Base-by-base conservation (phyloP, 2,113 vertebrate genomes). In the Zapornia atra region DNA sequence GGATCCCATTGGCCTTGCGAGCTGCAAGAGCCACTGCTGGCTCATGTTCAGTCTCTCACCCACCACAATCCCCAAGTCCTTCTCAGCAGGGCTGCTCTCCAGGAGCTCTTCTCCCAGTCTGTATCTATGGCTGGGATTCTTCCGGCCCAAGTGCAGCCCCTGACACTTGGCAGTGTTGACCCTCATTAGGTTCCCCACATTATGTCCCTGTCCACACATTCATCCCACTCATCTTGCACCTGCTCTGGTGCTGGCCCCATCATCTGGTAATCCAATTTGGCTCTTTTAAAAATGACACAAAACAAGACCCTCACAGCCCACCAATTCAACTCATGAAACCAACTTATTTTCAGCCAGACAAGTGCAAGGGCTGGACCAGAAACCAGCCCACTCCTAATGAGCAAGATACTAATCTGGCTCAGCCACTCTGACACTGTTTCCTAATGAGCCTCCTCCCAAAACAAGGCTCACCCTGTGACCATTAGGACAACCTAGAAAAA, bases 281-380 rank as follows among this genome's bases (percentile, higher is more conserved):
- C 8, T 53, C 73, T 87, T 87, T 60, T 38, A 60, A 87, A 93
- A 94, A 33, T 29, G 29, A 29, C 53, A 89, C 69, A 80, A 93
- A 92, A 76, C 24, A 72, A 72, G 34, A 59, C 16, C 10, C 4
- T 31, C 21, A 66, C 83, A 88, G 40, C 10, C 28, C 34, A 77
- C 19, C 40, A 78, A 11, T 63, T 69, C 48, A n/a, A n/a, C n/a
- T n/a, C n/a, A n/a, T n/a, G n/a, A n/a, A 83, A 90, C 3, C 11
- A 31, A 65, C 20, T 83, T 70, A 46, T 70, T 46, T 95, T 31
- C 56, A 90, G 19, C 10, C 19, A 66, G 28, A 1, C 13, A 86
- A 66, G 19, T 2, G 1, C n/a, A 88, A 85, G 11, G 56, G 20
- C 34, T 0, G 0, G 76, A 24, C 44, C 25, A 59, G 51, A 87